A percentile compares a stretch with the other conserved stretches of the same genome.
Evolutionary conservation across 2,797 vertebrate species (phyloP).

Genomic region (Microchirus variegatus): DNA sequence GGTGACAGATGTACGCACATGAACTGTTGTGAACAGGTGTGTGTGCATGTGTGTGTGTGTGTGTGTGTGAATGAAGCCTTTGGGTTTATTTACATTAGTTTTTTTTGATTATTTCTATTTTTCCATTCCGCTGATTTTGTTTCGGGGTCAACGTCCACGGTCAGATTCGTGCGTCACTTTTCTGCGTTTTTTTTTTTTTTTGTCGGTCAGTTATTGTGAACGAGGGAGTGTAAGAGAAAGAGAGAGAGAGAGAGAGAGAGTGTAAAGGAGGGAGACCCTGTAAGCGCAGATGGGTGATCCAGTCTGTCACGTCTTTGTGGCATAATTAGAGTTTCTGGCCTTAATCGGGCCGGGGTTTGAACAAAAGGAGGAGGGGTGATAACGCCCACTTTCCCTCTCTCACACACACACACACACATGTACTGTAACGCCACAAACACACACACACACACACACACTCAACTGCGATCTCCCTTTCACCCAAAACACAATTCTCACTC

Average conservation of each 20-base stretch:
- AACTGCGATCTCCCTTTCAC: slow-evolving; percentile 4
- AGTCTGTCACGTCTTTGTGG: slow-evolving; percentile 75
- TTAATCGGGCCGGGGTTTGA: slow-evolving; percentile 65
- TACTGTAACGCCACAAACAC: slow-evolving; percentile 19
- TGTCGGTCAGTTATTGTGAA: too few species aligned
- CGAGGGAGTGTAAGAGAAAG: too few species aligned
- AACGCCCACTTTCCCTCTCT: slow-evolving; percentile 66
- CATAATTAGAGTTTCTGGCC: slow-evolving; percentile 78
- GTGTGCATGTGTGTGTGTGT: slow-evolving; percentile 28
- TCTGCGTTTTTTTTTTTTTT: too few species aligned
- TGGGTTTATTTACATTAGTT: too few species aligned
- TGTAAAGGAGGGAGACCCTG: slow-evolving; percentile 31
- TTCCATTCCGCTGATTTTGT: too few species aligned
- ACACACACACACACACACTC: slow-evolving; percentile 18
- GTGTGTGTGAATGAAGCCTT: slow-evolving; percentile 19
- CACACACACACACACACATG: slow-evolving; percentile 31
- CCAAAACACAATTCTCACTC: slow-evolving; percentile 39
- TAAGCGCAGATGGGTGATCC: slow-evolving; percentile 75
- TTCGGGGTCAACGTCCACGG: too few species aligned
- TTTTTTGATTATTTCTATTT: too few species aligned
- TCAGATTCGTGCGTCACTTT: too few species aligned
- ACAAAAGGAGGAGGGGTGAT: slow-evolving; percentile 13
- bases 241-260: too few species aligned
- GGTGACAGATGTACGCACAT: slow-evolving; percentile 26
- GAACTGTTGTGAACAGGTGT: slow-evolving; percentile 38